These are phyloP conservation scores for Eutrigla gurnardus DNA, from an alignment of 2,797 vertebrate species.

Conservation along the genomic window DNA sequence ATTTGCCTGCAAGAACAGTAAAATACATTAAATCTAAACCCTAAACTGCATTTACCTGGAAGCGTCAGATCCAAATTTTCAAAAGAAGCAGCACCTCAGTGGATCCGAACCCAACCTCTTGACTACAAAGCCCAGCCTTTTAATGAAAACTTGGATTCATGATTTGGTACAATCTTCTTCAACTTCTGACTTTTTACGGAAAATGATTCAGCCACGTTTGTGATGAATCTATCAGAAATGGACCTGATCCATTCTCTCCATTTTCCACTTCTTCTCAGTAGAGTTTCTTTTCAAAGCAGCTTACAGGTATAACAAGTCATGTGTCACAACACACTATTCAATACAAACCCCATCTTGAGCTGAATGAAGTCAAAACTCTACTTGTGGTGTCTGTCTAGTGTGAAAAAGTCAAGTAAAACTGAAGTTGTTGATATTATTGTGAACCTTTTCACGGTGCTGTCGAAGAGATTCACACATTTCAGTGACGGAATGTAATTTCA, in stretches of 20 bases:
- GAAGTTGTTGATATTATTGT: not conserved
- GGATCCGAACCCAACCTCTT: too few species aligned
- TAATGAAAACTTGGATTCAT: not conserved
- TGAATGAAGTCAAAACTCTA: not conserved
- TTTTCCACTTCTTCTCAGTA: not conserved
- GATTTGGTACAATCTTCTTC: slow-evolving; percentile 8
- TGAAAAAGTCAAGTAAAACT: not conserved
- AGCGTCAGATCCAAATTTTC: not conserved
- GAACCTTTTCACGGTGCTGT: not conserved
- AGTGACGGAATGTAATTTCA: slow-evolving; percentile 19
- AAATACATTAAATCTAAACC: not conserved
- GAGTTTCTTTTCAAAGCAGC: slow-evolving; percentile 17
- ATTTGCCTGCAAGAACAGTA: not conserved
- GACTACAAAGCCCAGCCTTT: not conserved
- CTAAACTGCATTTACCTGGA: not conserved
- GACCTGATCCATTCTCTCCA: not conserved
- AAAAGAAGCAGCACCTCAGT: not conserved
- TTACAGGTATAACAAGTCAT: slow-evolving; percentile 9
- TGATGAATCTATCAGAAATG: slow-evolving; percentile 25
- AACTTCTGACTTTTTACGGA: not conserved
- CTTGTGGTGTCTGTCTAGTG: not conserved
- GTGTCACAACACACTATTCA: not conserved
- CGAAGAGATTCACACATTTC: not conserved
- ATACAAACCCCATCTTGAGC: not conserved
- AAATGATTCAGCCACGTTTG: slow-evolving; percentile 6